A percentile compares a stretch with the other conserved stretches of the same genome.
These are phyloP conservation scores for Atopsyche davidsoni DNA, from an alignment of 1,140 invertebrate genomes.

Conservation along the genomic window DNA sequence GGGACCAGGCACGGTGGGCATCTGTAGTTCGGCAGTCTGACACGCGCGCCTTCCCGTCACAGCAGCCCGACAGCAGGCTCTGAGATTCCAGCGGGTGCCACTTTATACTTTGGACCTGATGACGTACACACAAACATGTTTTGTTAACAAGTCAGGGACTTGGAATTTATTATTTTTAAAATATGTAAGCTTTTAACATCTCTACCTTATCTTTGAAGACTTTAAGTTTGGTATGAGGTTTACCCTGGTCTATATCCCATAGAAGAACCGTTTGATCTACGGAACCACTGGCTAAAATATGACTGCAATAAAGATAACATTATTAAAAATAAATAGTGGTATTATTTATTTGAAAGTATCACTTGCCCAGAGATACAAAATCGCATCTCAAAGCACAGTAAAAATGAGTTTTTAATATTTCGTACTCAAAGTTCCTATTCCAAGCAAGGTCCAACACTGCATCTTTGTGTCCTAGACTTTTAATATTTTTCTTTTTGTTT, in stretches of 20 bases:
- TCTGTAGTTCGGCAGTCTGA: conserved; percentile 71
- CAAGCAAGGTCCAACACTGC: conserved; percentile 88
- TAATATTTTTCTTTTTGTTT: conserved; percentile 65
- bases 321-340: conserved; percentile 10
- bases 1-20: conserved; percentile 61
- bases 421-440: conserved; percentile 67
- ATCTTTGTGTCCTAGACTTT: conserved; percentile 74
- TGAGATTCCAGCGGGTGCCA: conserved; percentile 84
- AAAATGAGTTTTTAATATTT: conserved; percentile 15
- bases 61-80: conserved; percentile 70
- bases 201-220: conserved; percentile 71
- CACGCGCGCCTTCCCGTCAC: conserved; percentile 61
- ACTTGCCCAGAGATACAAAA: background rate
- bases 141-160: too few relatives aligned
- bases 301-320: conserved; percentile 54
- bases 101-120: conserved; percentile 68
- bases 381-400: conserved; percentile 12
- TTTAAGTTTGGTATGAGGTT: conserved; percentile 65
- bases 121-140: too few relatives aligned
- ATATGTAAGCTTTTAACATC: conserved; percentile 1
- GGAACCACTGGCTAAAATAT: conserved; percentile 86
- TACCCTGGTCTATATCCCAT: conserved; percentile 84
- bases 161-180: too few relatives aligned
- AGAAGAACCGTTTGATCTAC: conserved; percentile 83
- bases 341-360: background rate